Conservation (phyloP, 2,888 invertebrate genomes). For the Spodoptera littoralis region DNA sequence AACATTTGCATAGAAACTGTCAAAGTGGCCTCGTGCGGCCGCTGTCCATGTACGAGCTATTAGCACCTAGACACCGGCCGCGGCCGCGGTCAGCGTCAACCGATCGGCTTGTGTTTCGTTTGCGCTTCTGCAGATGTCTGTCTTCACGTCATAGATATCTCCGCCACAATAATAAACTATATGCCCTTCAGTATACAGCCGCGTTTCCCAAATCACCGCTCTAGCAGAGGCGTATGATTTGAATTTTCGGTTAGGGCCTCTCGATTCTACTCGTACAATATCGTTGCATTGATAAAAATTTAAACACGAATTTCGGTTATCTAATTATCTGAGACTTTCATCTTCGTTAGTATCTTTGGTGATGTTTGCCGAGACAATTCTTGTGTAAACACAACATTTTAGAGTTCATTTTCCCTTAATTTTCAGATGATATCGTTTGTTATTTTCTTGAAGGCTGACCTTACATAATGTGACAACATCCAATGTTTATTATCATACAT, state of each 20-base stretch:
- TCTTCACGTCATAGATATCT: conserved; percentile 45
- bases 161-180: conserved; percentile 59
- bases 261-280: conserved; percentile 33
- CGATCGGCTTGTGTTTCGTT: conserved; percentile 61
- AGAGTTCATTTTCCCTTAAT: conserved; percentile 14
- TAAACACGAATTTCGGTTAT: conserved; percentile 55
- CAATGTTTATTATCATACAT: conserved; percentile 21
- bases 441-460: conserved; percentile 26
- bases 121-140: conserved; percentile 68
- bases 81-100: conserved; percentile 62
- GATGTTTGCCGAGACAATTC: conserved; percentile 48
- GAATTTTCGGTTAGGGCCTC: conserved; percentile 61
- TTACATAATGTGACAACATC: conserved; percentile 14
- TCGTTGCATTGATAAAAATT: conserved; percentile 59
- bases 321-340: conserved; percentile 59
- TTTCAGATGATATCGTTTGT: conserved; percentile 20
- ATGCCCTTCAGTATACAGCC: conserved; percentile 48
- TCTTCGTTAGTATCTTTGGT: conserved; percentile 46
- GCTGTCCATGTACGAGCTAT: conserved; percentile 71
- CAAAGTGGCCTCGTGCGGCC: conserved; percentile 78
- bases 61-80: conserved; percentile 78
- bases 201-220: conserved; percentile 25
- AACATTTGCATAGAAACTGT: conserved; percentile 89
- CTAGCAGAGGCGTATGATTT: conserved; percentile 51
- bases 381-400: conserved; percentile 48